A percentile compares a stretch with the other conserved stretches of the same genome.
These are phyloP conservation scores for Ceratina australensis DNA, from an alignment of 1,140 invertebrate genomes.

Conservation along the genomic window DNA sequence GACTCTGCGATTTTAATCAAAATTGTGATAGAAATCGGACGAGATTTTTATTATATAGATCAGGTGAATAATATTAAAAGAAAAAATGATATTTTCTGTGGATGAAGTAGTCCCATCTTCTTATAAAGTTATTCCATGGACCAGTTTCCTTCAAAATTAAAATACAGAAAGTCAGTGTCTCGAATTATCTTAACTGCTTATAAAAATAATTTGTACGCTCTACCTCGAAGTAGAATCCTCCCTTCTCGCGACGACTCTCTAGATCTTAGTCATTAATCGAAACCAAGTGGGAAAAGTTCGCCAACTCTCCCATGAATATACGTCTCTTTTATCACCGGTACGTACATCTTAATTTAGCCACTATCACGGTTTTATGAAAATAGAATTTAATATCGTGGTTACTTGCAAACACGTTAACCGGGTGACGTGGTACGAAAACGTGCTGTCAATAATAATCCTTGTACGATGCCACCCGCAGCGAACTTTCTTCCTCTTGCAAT, in stretches of 20 bases:
- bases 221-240: neutral
- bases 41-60: no score
- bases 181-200: no score
- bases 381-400: constrained; percentile 49
- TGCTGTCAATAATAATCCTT: constrained; percentile 47
- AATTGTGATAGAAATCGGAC: no score
- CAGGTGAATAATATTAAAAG: no score
- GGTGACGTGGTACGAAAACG: neutral
- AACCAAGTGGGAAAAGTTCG: constrained; percentile 17
- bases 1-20: neutral
- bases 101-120: no score
- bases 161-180: no score
- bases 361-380: constrained; percentile 29
- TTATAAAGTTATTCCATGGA: no score
- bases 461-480: neutral
- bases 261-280: constrained; percentile 48
- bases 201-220: neutral
- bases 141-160: no score
- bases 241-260: neutral
- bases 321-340: neutral
- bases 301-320: neutral
- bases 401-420: constrained; percentile 23
- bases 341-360: neutral
- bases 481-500: constrained; percentile 37
- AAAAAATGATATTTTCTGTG: no score